Conservation (phyloP, 53 echinoderm and acorn worm genomes). For the Mesocentrotus franciscanus region DNA sequence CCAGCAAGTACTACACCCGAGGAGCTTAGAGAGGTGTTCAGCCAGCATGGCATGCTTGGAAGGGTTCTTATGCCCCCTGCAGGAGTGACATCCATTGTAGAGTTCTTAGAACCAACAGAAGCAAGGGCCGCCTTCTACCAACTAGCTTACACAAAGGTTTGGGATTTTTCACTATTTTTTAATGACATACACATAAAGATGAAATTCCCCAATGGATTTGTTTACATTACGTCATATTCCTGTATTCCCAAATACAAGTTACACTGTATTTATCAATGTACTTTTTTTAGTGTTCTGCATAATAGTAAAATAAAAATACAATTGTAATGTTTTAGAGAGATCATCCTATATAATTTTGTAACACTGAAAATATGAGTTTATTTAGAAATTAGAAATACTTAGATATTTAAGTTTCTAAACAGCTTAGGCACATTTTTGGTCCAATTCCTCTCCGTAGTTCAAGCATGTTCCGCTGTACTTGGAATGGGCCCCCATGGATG, state of each 20-base stretch:
- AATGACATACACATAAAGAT: background rate
- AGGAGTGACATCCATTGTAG: conserved; percentile 92
- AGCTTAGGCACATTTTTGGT: no score
- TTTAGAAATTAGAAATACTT: background rate
- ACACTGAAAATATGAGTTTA: no score
- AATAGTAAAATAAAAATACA: background rate
- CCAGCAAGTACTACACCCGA: conserved; percentile 82
- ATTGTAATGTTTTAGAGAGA: no score
- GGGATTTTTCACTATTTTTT: background rate
- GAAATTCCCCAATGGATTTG: background rate
- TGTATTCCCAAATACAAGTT: background rate
- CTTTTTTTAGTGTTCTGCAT: background rate
- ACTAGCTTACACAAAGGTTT: conserved; percentile 96
- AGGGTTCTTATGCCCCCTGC: conserved; percentile 91
- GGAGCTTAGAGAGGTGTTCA: conserved; percentile 87
- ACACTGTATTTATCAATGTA: background rate
- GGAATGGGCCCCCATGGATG: conserved; percentile 96
- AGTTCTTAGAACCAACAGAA: conserved; percentile 91
- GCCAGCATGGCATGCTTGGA: conserved; percentile 78
- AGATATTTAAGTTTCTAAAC: background rate
- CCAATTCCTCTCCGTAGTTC: conserved; percentile 69
- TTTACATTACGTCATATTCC: no score
- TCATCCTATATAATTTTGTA: no score
- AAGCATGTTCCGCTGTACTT: conserved; percentile 98
- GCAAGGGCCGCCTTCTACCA: conserved; percentile 90